These are phyloP conservation scores for Bathynomus jamesi DNA, from an alignment of 1,140 invertebrate genomes.

Conservation along the genomic window DNA sequence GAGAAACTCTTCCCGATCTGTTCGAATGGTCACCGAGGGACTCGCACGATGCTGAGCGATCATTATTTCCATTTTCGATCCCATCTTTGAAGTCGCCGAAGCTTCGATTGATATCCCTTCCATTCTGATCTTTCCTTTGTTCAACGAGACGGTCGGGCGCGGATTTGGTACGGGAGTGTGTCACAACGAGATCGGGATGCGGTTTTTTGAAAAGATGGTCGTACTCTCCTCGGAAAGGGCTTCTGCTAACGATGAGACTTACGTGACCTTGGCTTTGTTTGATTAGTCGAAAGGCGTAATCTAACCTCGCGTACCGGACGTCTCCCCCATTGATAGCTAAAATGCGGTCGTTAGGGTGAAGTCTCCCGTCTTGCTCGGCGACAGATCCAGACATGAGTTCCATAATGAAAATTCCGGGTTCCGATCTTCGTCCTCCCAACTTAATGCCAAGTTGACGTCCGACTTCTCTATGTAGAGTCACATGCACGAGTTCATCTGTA, in stretches of 20 bases:
- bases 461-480: conserved; percentile 44
- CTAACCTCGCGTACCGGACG: conserved; percentile 44
- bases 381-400: conserved; percentile 48
- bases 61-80: conserved; percentile 5
- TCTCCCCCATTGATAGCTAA: conserved; percentile 49
- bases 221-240: conserved; percentile 10
- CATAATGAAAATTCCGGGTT: conserved; percentile 47
- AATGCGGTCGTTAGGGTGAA: conserved; percentile 55
- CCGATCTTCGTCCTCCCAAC: conserved; percentile 46
- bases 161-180: conserved; percentile 40
- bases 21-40: conserved; percentile 23
- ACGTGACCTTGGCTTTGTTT: conserved; percentile 42
- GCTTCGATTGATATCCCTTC: conserved; percentile 17
- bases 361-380: conserved; percentile 50
- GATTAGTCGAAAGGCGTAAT: conserved; percentile 47
- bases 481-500: conserved; percentile 37
- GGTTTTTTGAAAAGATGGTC: conserved; percentile 30
- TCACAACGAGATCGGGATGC: conserved; percentile 32
- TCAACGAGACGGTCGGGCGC: conserved; percentile 36
- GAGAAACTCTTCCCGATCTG: neutral
- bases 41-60: conserved; percentile 33
- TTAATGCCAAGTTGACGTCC: conserved; percentile 47
- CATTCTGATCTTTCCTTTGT: neutral
- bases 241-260: conserved; percentile 46
- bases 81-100: conserved; percentile 24